Conservation (phyloP, 2,888 invertebrate species). For the Conchocele bisecta region DNA sequence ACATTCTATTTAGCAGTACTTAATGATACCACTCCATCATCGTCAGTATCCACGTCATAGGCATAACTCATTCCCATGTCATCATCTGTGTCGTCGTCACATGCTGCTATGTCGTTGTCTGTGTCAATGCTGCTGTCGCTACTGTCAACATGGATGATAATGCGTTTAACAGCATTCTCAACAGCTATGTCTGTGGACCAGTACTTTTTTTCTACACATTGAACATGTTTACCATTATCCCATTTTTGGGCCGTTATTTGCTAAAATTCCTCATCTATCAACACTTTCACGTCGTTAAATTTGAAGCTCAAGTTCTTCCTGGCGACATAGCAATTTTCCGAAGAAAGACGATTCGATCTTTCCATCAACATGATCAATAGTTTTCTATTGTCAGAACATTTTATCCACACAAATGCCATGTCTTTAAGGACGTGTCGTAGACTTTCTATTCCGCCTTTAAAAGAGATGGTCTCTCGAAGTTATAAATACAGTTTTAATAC, state of each 20-base stretch:
- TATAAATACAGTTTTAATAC: too few relatives aligned
- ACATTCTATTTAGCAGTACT: too few relatives aligned
- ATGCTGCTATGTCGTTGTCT: neutral
- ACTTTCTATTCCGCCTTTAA: too few relatives aligned
- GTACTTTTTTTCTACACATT: neutral
- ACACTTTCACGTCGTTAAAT: neutral
- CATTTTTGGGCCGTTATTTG: neutral
- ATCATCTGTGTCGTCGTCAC: neutral
- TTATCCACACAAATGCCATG: too few relatives aligned
- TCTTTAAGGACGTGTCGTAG: too few relatives aligned
- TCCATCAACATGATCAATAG: too few relatives aligned
- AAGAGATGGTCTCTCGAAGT: too few relatives aligned
- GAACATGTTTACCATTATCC: neutral
- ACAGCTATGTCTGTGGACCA: neutral
- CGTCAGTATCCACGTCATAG: neutral
- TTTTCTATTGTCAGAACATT: too few relatives aligned
- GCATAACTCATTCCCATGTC: neutral
- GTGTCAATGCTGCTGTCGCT: too few relatives aligned
- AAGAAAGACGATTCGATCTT: too few relatives aligned
- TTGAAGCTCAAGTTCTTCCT: neutral
- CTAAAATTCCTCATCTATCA: neutral
- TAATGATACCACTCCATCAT: too few relatives aligned
- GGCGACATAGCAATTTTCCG: too few relatives aligned
- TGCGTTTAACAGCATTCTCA: neutral
- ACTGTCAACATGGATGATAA: neutral